Evolutionary conservation across 1,140 invertebrate species (phyloP).

Genomic region (Campoletis sonorensis): DNA sequence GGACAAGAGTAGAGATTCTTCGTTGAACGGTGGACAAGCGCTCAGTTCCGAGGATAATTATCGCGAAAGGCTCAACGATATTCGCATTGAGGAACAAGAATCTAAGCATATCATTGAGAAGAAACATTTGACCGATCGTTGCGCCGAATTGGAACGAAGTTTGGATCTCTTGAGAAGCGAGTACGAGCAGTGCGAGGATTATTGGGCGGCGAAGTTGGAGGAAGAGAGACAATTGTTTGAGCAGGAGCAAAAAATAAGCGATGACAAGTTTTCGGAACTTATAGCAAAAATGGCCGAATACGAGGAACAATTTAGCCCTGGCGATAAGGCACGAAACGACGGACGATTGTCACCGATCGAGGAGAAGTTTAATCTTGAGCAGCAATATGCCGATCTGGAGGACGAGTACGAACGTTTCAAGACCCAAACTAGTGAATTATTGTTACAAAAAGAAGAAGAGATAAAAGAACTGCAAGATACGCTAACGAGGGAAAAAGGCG

Average conservation of each 20-base stretch:
- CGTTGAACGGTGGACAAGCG: neutral
- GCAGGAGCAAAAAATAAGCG: slow-evolving; percentile 85
- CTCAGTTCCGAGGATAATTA: slow-evolving; percentile 3
- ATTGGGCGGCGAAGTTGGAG: slow-evolving; percentile 87
- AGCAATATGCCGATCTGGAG: slow-evolving; percentile 84
- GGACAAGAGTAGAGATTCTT: slow-evolving; percentile 48
- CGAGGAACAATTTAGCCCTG: slow-evolving; percentile 82
- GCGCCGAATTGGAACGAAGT: slow-evolving; percentile 83
- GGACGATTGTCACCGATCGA: slow-evolving; percentile 85
- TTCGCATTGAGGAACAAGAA: slow-evolving; percentile 63
- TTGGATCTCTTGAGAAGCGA: slow-evolving; percentile 85
- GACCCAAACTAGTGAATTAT: slow-evolving; percentile 71
- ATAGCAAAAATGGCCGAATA: slow-evolving; percentile 87
- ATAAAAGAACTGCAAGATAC: slow-evolving; percentile 77
- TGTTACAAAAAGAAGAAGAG: slow-evolving; percentile 76
- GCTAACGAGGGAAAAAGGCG: slow-evolving; percentile 58
- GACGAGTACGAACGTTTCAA: slow-evolving; percentile 82
- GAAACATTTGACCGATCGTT: slow-evolving; percentile 76
- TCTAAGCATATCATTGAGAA: slow-evolving; percentile 70
- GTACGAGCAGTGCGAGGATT: slow-evolving; percentile 90
- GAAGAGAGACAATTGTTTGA: slow-evolving; percentile 87
- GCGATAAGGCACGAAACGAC: slow-evolving; percentile 73
- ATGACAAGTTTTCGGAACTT: slow-evolving; percentile 86
- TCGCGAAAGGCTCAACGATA: slow-evolving; percentile 46
- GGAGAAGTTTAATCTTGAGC: slow-evolving; percentile 85